These are phyloP conservation scores for Hipposideros armiger DNA, from an alignment of 2,113 vertebrate species.

Conservation along the genomic window DNA sequence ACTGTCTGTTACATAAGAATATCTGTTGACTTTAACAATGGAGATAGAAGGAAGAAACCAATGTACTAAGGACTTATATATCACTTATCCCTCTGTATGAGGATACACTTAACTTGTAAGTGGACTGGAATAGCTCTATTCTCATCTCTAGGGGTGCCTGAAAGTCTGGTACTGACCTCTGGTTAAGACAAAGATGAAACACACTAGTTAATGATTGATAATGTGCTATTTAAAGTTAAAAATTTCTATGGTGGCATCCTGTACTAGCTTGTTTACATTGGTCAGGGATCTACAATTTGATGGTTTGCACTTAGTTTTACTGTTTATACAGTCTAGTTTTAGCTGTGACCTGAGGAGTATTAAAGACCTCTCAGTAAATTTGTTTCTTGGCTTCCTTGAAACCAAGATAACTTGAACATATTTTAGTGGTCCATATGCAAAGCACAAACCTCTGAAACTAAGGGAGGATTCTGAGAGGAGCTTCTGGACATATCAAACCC, in stretches of 20 bases:
- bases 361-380: background rate
- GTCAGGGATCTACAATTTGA: background rate
- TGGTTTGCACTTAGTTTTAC: background rate
- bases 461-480: background rate
- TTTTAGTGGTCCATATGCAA: background rate
- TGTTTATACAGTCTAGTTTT: background rate
- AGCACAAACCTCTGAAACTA: background rate
- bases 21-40: background rate
- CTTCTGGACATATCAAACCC: background rate
- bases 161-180: background rate
- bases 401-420: background rate
- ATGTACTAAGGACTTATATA: background rate
- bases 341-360: background rate
- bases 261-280: background rate
- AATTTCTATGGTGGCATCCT: background rate
- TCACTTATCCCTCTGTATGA: background rate
- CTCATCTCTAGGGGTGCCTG: background rate
- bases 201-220: constrained; percentile 32
- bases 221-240: constrained; percentile 32
- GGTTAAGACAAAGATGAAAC: background rate
- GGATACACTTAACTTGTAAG: background rate
- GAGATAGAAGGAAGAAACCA: background rate
- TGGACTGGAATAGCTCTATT: background rate
- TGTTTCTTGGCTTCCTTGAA: background rate
- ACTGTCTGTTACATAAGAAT: background rate